Evolutionary conservation across 2,888 invertebrate species (phyloP), one percentile per base, ranked within the genome.

Genomic region (Aleiodes alternator): DNA sequence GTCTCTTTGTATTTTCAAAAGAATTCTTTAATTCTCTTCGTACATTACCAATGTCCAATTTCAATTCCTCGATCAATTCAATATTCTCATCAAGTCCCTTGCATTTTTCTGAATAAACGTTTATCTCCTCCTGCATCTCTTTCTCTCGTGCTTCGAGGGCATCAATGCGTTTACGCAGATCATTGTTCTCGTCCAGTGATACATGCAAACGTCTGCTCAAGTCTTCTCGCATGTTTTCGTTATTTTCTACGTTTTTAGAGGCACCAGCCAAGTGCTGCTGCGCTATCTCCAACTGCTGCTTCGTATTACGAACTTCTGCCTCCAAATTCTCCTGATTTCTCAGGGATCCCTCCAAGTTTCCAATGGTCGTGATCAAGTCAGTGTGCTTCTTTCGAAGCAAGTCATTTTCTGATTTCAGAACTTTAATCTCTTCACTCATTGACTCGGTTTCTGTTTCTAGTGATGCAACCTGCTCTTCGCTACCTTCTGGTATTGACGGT

Each of bases 241-340:
- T 80, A 50, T 82, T 80, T 56, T 78, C 78, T 7, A 80, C 78
- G n/a, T 80, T 78, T 70, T 79, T 81, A 31, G 91, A 83, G 5
- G 87, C 85, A 55, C 89, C 86, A 80, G 90, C 90, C 29, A 92
- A 84, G 64, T 91, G 91, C 81, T 90, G 90, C 1, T 91, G 84
- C 83, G 91, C 89, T 81, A 90, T 90, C 7, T 89, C 90, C 56
- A 91, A 83, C 66, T 91, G 85, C 4, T 91, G 90, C 84, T 91
- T 92, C 78, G 91, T 91, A 82, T 92, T 92, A 85, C 91, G 91
- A 59, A 91, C 82, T 75, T 92, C 91, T 78, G 91, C 91, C 66
- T 91, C 89, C 79, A 92, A 90, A 81, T 92, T 92, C 48, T 91
- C 90, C 4, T 91, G 86, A 79, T 91, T 91, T 79, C 91, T 91